Evolutionary conservation across 2,888 invertebrate genomes (phyloP).

Genomic region (Litoditis marina): DNA sequence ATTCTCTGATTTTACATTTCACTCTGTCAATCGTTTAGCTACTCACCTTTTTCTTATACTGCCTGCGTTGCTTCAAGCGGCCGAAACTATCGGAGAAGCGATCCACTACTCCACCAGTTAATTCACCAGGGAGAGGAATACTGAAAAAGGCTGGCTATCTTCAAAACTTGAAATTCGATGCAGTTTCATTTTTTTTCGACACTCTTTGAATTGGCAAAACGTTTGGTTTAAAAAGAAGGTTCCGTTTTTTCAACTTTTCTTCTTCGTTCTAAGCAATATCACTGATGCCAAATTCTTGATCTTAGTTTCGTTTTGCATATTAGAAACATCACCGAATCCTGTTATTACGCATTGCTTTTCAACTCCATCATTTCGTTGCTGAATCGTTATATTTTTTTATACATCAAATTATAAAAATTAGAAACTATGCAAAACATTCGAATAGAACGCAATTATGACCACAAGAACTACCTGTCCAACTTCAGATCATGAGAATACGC

Average conservation of each 20-base stretch:
- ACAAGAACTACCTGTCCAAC: constrained; percentile 19
- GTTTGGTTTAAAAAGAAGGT: no score
- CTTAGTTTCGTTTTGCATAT: no score
- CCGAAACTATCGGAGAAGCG: constrained; percentile 51
- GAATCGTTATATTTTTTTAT: no score
- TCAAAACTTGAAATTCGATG: not conserved
- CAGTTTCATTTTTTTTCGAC: not conserved
- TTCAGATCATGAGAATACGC: constrained; percentile 24
- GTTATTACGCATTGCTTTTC: no score
- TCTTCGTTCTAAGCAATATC: no score
- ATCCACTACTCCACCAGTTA: constrained; percentile 48
- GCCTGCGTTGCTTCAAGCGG: constrained; percentile 40
- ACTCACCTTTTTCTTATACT: constrained; percentile 56
- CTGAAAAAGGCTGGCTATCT: constrained; percentile 23
- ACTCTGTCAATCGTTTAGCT: no score
- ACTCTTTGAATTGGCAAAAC: no score
- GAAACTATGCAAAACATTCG: not conserved
- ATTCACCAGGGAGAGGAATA: constrained; percentile 60
- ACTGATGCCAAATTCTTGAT: no score
- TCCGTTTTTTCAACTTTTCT: no score
- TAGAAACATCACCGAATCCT: no score
- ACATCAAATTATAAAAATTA: not conserved
- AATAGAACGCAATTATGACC: constrained; percentile 22
- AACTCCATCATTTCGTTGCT: no score
- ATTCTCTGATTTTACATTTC: no score